These are phyloP conservation scores for Charadrius vociferus DNA, from an alignment of 2,113 vertebrate genomes.

Conservation along the genomic window DNA sequence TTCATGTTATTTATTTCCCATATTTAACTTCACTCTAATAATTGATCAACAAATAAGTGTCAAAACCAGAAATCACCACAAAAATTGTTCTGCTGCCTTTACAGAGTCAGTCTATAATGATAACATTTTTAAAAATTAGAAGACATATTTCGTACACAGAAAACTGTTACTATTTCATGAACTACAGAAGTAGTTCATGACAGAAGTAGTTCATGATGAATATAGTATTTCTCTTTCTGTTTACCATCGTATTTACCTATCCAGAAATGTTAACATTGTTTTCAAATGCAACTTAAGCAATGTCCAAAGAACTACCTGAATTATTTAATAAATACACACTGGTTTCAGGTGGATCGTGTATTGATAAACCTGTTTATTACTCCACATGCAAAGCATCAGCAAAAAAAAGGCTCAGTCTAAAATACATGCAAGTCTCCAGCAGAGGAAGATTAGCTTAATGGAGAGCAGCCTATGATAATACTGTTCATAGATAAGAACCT, in stretches of 20 bases:
- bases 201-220: background rate
- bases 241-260: background rate
- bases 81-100: background rate
- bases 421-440: background rate
- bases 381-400: background rate
- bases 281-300: background rate
- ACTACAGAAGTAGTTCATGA: background rate
- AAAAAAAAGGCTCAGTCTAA: background rate
- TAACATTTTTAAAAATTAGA: background rate
- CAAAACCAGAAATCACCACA: background rate
- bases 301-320: background rate
- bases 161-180: background rate
- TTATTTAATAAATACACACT: background rate
- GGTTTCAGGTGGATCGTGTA: background rate
- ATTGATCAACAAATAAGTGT: background rate
- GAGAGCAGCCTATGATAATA: background rate
- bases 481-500: background rate
- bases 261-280: background rate
- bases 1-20: no score
- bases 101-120: background rate
- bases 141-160: background rate
- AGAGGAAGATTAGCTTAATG: background rate
- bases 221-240: background rate
- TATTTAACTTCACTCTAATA: no score
- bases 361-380: background rate